Evolutionary conservation across 2,888 invertebrate species (phyloP).

Genomic region (Pardosa pseudoannulata): DNA sequence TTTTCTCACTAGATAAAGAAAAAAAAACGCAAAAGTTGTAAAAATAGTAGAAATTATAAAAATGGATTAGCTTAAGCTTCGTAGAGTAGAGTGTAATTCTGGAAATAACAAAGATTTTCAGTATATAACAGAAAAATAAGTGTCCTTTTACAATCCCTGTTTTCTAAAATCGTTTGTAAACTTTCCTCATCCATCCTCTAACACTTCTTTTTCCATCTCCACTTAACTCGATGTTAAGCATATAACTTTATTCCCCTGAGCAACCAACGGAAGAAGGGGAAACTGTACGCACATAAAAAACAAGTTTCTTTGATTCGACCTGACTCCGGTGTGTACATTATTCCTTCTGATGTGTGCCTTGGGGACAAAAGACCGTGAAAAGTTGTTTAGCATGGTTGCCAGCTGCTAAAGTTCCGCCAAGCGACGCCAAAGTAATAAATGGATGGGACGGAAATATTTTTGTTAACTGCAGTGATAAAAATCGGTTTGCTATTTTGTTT

Average conservation of each 20-base stretch:
- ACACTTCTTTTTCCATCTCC: too few relatives aligned
- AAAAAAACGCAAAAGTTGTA: too few relatives aligned
- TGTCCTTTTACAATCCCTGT: too few relatives aligned
- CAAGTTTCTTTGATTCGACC: slow-evolving; percentile 26
- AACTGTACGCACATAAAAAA: background rate
- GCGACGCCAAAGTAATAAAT: slow-evolving; percentile 1
- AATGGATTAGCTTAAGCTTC: too few relatives aligned
- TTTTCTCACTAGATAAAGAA: too few relatives aligned
- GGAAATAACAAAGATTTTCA: too few relatives aligned
- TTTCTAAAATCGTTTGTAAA: too few relatives aligned
- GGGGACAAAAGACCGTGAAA: slow-evolving; percentile 26
- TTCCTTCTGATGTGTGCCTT: slow-evolving; percentile 5
- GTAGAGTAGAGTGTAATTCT: too few relatives aligned
- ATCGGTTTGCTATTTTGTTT: background rate
- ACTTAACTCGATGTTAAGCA: background rate
- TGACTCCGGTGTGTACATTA: slow-evolving; percentile 29
- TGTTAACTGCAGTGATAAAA: slow-evolving; percentile 18
- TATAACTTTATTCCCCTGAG: background rate
- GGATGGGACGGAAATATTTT: background rate
- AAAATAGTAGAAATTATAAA: too few relatives aligned
- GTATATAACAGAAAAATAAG: too few relatives aligned
- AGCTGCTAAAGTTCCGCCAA: background rate
- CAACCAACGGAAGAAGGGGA: slow-evolving; percentile 1
- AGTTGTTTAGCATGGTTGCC: slow-evolving; percentile 22
- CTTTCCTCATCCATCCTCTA: too few relatives aligned